Conservation (phyloP, 2,797 vertebrate species). For the Glossophaga mutica region DNA sequence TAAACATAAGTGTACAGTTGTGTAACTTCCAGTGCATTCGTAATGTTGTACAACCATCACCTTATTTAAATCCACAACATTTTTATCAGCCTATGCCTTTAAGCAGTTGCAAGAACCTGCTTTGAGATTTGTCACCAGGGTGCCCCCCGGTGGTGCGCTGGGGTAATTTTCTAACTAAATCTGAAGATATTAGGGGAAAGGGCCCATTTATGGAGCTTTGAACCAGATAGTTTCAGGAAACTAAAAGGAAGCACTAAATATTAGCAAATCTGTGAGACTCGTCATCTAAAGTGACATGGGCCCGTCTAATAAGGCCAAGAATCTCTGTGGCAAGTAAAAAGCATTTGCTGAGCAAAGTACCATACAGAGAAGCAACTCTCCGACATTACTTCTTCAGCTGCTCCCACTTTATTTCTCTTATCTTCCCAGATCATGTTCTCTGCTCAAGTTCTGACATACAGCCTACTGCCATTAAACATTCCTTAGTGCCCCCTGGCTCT, state of each 20-base stretch:
- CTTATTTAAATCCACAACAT: background rate
- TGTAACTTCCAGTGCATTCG: background rate
- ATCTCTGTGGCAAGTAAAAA: background rate
- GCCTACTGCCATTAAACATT: background rate
- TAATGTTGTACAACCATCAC: background rate
- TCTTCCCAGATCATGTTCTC: background rate
- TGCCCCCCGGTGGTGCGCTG: too few relatives aligned
- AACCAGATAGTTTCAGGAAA: background rate
- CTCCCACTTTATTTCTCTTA: background rate
- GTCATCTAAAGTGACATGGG: background rate
- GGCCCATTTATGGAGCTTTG: background rate
- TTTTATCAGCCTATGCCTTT: background rate
- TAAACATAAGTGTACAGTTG: background rate
- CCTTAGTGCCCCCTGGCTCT: background rate
- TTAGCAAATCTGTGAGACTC: background rate
- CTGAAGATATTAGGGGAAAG: background rate
- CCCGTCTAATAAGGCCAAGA: background rate
- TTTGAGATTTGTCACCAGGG: background rate
- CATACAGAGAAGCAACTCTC: accelerated
- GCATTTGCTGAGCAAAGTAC: background rate
- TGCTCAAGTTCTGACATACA: too few relatives aligned
- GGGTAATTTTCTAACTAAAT: background rate
- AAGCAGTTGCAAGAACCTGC: background rate
- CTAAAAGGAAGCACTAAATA: background rate
- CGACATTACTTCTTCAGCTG: background rate